Percentiles rank a stretch among this genome's conserved stretches.
These are phyloP conservation scores for Rhipidura dahli DNA, from an alignment of 2,113 vertebrate species.

Conservation along the genomic window DNA sequence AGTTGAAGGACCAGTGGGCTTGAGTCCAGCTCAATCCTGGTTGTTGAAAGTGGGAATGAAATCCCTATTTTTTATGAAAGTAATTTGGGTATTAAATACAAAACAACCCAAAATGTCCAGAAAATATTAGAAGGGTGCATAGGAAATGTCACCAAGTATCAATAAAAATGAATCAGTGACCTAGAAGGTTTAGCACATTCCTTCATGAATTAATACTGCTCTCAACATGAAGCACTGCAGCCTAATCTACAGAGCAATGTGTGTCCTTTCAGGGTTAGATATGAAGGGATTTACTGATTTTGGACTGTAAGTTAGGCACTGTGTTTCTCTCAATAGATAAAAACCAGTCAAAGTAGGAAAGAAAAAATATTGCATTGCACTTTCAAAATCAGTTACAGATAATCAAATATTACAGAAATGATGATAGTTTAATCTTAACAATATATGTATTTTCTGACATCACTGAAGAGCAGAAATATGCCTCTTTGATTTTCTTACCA, in stretches of 20 bases:
- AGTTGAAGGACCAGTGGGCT: neutral
- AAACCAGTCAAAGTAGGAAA: neutral
- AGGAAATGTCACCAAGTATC: neutral
- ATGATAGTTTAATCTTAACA: neutral
- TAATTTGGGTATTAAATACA: neutral
- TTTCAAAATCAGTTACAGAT: neutral
- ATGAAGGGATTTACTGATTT: neutral
- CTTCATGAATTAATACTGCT: neutral
- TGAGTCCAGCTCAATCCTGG: neutral
- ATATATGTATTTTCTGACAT: neutral
- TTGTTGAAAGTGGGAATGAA: neutral
- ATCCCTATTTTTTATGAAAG: neutral
- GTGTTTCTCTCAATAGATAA: neutral
- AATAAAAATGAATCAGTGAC: neutral
- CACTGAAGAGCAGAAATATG: neutral
- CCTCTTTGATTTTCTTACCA: neutral
- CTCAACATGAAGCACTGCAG: neutral
- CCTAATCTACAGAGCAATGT: neutral
- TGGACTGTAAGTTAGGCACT: neutral
- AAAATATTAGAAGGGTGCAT: neutral
- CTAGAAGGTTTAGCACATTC: neutral
- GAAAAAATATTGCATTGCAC: neutral
- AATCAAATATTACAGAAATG: neutral
- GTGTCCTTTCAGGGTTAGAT: neutral
- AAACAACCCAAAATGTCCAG: neutral